Conservation (phyloP, 2,797 vertebrate genomes). For the Champsocephalus gunnari region DNA sequence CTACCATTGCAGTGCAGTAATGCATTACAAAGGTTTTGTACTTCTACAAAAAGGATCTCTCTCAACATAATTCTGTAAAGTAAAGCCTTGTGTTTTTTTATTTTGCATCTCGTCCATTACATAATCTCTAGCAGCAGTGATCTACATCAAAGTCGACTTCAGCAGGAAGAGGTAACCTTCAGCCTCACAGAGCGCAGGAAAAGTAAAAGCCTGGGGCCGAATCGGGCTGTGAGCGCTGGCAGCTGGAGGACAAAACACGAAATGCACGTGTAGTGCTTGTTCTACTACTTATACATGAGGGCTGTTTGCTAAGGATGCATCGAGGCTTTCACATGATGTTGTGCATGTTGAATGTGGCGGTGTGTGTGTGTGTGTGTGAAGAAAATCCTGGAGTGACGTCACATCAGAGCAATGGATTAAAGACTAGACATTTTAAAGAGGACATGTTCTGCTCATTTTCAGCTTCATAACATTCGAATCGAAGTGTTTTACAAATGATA, state of each 20-base stretch:
- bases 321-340: neutral
- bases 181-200: neutral
- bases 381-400: conserved; percentile 4
- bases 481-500: no score
- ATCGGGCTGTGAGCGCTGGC: conserved; percentile 1
- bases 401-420: neutral
- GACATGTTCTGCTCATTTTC: neutral
- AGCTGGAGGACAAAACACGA: neutral
- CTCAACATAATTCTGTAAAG: neutral
- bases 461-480: no score
- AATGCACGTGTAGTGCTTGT: neutral
- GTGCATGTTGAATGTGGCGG: neutral
- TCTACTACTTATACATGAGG: neutral
- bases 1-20: conserved; percentile 10
- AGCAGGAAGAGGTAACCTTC: conserved; percentile 16
- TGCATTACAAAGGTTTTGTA: conserved; percentile 2
- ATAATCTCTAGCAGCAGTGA: neutral
- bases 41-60: neutral
- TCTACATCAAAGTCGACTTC: conserved; percentile 8
- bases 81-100: conserved; percentile 12
- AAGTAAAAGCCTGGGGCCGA: neutral
- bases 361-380: neutral
- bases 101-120: neutral
- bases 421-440: neutral
- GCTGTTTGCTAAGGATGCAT: neutral